Evolutionary conservation across 2,113 vertebrate species (phyloP).

Genomic region (Lepus americanus): DNA sequence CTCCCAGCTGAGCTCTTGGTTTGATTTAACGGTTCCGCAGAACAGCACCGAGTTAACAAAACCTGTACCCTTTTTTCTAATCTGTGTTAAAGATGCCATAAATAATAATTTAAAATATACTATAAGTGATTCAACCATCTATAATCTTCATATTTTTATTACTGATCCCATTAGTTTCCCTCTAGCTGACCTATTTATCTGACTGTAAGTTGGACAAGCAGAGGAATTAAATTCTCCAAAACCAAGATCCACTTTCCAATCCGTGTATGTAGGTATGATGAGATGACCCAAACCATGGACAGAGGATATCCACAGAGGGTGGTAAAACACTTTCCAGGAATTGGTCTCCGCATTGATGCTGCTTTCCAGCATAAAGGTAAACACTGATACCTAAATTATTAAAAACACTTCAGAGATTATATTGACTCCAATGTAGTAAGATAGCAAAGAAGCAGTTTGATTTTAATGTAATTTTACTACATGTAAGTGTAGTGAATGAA

Average conservation of each 20-base stretch:
- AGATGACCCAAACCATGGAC: slow-evolving; percentile 91
- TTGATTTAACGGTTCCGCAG: neutral
- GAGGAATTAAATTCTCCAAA: neutral
- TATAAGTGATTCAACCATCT: neutral
- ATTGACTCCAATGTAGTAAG: neutral
- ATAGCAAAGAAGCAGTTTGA: neutral
- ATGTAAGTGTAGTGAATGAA: neutral
- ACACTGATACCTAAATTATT: neutral
- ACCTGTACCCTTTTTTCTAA: no score
- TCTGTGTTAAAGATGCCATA: neutral
- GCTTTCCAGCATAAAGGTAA: slow-evolving; percentile 92
- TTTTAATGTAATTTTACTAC: slow-evolving; percentile 4
- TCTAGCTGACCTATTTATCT: neutral
- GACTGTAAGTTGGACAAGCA: neutral
- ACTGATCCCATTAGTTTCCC: neutral
- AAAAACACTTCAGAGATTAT: neutral
- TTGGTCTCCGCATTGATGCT: slow-evolving; percentile 92
- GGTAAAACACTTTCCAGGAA: slow-evolving; percentile 91
- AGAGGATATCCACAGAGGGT: slow-evolving; percentile 90
- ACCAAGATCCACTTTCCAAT: slow-evolving; percentile 3
- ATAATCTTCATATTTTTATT: neutral
- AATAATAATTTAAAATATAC: neutral
- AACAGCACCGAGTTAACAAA: neutral
- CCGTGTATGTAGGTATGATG: slow-evolving; percentile 91
- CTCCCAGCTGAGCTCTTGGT: neutral